These are phyloP conservation scores for Yoshiicerus persimilis DNA, from an alignment of 1,140 invertebrate genomes.

Conservation along the genomic window DNA sequence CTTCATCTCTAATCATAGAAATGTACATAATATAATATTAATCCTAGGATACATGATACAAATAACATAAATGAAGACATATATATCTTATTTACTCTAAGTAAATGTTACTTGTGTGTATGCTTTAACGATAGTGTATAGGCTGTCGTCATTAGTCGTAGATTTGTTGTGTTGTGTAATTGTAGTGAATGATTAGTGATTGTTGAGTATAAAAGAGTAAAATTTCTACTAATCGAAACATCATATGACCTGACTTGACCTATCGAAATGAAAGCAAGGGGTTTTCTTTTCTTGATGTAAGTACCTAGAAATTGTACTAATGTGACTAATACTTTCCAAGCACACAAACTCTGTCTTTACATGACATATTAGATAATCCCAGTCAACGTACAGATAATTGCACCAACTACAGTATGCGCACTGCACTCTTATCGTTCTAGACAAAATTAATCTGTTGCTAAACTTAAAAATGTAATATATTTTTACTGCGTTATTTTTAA, in stretches of 20 bases:
- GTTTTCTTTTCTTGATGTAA: not conserved
- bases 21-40: slow-evolving; percentile 4
- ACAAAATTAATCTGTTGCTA: not conserved
- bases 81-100: no score
- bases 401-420: not conserved
- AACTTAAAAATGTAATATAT: not conserved
- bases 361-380: not conserved
- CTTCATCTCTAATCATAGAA: not conserved
- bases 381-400: not conserved
- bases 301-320: not conserved
- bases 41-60: not conserved
- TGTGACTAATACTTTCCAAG: not conserved
- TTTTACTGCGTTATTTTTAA: not conserved
- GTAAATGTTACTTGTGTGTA: no score
- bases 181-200: not conserved
- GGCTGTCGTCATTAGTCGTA: not conserved
- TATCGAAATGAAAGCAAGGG: not conserved
- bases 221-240: not conserved
- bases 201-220: not conserved
- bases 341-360: not conserved
- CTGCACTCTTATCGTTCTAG: no score
- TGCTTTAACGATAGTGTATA: no score
- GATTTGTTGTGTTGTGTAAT: not conserved
- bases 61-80: not conserved
- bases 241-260: slow-evolving; percentile 21